Conservation (phyloP, 2,113 vertebrate genomes). For the Sebastes schlegelii region DNA sequence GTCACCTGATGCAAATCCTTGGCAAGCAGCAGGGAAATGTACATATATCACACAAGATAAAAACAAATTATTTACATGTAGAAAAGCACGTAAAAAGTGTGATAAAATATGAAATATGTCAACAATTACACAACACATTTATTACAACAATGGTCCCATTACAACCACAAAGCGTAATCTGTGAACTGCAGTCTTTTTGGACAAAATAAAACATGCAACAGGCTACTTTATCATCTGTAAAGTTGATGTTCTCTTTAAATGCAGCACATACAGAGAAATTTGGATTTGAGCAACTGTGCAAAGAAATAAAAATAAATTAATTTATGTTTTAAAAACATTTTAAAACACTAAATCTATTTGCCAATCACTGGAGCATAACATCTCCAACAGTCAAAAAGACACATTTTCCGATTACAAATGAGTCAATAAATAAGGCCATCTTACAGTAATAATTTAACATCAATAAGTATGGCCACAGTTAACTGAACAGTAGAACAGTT, state of each 20-base stretch:
- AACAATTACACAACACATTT: slow-evolving; percentile 11
- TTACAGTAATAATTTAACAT: slow-evolving; percentile 32
- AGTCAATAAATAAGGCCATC: slow-evolving; percentile 48
- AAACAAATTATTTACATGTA: no score
- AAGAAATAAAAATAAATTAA: not conserved
- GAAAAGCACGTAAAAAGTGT: no score
- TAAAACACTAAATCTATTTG: not conserved
- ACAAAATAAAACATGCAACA: not conserved
- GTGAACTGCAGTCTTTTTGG: not conserved
- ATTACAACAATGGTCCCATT: not conserved
- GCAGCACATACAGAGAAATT: not conserved
- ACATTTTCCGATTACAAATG: not conserved
- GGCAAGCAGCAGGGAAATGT: no score
- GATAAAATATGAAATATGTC: not conserved
- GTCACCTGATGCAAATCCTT: no score
- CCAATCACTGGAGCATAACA: not conserved
- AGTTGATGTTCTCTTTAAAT: not conserved
- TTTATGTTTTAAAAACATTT: not conserved
- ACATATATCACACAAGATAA: no score
- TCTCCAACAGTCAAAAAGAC: not conserved
- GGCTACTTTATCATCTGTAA: not conserved
- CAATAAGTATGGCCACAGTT: slow-evolving; percentile 23
- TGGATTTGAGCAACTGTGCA: slow-evolving; percentile 10
- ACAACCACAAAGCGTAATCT: not conserved
- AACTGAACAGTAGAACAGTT: not conserved